A percentile compares a stretch with the other conserved stretches of the same genome.
Conservation (phyloP, 2,113 vertebrate species). For the Lamprologus sp. region DNA sequence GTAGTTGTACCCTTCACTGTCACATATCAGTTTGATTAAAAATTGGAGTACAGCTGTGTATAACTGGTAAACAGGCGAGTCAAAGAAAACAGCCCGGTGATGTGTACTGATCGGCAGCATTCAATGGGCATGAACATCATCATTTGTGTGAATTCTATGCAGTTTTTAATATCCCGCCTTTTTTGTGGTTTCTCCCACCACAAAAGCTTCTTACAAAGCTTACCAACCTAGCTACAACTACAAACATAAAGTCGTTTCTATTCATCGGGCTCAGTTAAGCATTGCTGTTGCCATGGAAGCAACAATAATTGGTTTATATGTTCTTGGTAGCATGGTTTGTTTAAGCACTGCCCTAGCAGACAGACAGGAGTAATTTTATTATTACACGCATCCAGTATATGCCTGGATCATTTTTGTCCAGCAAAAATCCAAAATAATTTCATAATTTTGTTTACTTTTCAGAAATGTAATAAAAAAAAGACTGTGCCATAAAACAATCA, state of each 20-base stretch:
- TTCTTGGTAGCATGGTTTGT: background rate
- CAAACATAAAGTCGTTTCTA: background rate
- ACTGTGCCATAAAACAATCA: background rate
- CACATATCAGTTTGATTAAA: slow-evolving; percentile 18
- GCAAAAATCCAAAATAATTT: background rate
- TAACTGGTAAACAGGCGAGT: slow-evolving; percentile 22
- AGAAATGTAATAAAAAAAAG: background rate
- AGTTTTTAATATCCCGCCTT: background rate
- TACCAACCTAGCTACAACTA: background rate
- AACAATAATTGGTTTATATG: background rate
- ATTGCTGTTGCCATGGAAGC: slow-evolving; percentile 1
- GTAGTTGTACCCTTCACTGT: background rate
- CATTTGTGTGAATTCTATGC: background rate
- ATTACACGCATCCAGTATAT: background rate
- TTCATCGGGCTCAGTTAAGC: background rate
- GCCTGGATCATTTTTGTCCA: background rate
- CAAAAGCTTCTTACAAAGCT: background rate
- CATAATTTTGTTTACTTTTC: background rate
- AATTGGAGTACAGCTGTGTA: background rate
- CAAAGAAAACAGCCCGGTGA: slow-evolving; percentile 20
- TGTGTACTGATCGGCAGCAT: background rate
- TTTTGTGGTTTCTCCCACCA: background rate
- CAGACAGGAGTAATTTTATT: background rate
- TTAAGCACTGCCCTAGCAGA: background rate
- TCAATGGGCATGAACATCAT: background rate